phyloP scores from a whole-genome alignment of 2,797 vertebrate genomes.

The Telmatherina bonti region DNA sequence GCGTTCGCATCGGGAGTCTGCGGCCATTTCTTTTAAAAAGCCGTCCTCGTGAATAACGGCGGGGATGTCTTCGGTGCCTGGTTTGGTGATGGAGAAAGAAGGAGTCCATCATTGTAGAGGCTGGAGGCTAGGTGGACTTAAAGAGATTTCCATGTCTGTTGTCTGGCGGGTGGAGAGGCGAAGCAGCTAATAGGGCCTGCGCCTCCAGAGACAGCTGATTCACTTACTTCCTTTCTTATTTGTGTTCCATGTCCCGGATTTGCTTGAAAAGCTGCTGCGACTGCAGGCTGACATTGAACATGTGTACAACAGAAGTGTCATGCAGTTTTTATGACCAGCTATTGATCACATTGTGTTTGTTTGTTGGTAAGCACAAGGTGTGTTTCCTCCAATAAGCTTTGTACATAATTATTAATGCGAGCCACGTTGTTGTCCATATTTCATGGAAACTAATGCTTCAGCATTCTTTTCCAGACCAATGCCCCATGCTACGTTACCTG shows the following conservation, averaged over 20 bases:
- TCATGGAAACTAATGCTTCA: fast-evolving
- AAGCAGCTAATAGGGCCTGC: constrained; percentile 68
- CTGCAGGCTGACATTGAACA: constrained; percentile 35
- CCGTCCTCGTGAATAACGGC: constrained; percentile 64
- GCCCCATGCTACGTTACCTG: not conserved
- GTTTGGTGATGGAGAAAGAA: constrained; percentile 46
- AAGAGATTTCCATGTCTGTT: constrained; percentile 77
- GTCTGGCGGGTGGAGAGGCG: constrained; percentile 55
- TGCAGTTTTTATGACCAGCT: not conserved
- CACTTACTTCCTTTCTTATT: constrained; percentile 67
- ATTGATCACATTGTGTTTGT: constrained; percentile 19
- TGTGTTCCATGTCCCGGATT: constrained; percentile 51
- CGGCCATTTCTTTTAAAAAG: constrained; percentile 74
- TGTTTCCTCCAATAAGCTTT: not conserved
- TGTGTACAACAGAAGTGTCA: constrained; percentile 16
- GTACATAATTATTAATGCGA: not conserved
- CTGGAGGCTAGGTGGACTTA: constrained; percentile 70
- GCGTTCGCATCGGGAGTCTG: constrained; percentile 51
- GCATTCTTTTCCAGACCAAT: not conserved
- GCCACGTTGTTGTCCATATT: not conserved
- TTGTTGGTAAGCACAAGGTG: not conserved
- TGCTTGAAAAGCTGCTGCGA: constrained; percentile 34
- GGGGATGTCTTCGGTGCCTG: not conserved
- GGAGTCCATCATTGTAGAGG: constrained; percentile 62
- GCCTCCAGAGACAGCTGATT: constrained; percentile 72